These are phyloP conservation scores for Tokudaia muenninki DNA, from an alignment of 2,797 vertebrate species.

Conservation along the genomic window DNA sequence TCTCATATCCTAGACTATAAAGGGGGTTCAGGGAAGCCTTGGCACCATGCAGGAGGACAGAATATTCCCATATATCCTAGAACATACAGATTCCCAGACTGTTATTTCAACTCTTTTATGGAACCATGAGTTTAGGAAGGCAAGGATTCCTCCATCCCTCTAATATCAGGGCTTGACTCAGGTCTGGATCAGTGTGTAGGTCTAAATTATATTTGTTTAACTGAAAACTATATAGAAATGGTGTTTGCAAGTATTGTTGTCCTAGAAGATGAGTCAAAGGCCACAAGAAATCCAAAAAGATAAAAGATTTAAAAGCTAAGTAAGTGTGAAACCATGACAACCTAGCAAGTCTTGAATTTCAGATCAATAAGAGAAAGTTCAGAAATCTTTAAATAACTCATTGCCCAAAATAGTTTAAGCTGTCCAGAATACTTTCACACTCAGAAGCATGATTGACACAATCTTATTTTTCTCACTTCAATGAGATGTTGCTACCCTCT, in stretches of 20 bases:
- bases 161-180: background rate
- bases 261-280: background rate
- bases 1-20: background rate
- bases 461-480: constrained; percentile 64
- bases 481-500: constrained; percentile 67
- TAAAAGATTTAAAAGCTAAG: background rate
- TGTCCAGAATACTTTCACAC: constrained; percentile 55
- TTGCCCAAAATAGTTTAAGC: constrained; percentile 34
- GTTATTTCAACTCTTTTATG: background rate
- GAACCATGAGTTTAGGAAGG: background rate
- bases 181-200: background rate
- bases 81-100: background rate
- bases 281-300: background rate
- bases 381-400: constrained; percentile 40
- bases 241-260: background rate
- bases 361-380: constrained; percentile 55
- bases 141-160: background rate
- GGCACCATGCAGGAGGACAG: background rate
- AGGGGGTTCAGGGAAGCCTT: background rate
- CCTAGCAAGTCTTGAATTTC: constrained; percentile 31
- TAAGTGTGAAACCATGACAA: constrained; percentile 7
- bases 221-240: constrained; percentile 9
- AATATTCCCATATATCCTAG: background rate
- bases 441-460: constrained; percentile 62
- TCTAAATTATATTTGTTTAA: background rate